Evolutionary conservation across 2,888 invertebrate species (phyloP).

Genomic region (Globia sparganii): DNA sequence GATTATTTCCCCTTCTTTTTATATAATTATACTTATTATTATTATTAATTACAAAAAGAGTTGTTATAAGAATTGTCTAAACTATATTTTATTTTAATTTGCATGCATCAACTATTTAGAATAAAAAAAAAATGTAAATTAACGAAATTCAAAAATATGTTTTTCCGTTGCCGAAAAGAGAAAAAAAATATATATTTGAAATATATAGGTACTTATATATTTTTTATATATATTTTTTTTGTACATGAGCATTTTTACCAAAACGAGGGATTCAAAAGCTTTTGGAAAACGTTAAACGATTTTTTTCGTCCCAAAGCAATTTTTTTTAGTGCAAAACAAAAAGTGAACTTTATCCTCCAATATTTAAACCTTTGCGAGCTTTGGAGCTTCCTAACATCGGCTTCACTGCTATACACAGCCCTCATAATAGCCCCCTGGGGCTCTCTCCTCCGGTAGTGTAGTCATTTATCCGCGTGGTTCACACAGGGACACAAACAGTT

Average conservation of each 20-base stretch:
- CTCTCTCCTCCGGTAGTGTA: neutral
- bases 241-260: neutral
- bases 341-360: neutral
- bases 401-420: neutral
- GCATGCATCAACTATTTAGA: neutral
- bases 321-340: neutral
- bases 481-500: conserved; percentile 14
- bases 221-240: too few relatives aligned
- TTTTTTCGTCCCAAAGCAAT: neutral
- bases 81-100: neutral
- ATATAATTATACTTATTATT: too few relatives aligned
- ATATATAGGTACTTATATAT: too few relatives aligned
- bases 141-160: too few relatives aligned
- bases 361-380: neutral
- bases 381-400: neutral
- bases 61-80: too few relatives aligned
- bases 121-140: too few relatives aligned
- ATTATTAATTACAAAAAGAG: too few relatives aligned
- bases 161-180: neutral
- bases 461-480: conserved; percentile 18
- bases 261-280: neutral
- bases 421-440: conserved; percentile 9
- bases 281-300: neutral
- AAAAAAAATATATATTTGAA: too few relatives aligned
- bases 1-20: too few relatives aligned